These are phyloP conservation scores for Heliconius congener DNA, from an alignment of 1,140 invertebrate species.

Conservation along the genomic window DNA sequence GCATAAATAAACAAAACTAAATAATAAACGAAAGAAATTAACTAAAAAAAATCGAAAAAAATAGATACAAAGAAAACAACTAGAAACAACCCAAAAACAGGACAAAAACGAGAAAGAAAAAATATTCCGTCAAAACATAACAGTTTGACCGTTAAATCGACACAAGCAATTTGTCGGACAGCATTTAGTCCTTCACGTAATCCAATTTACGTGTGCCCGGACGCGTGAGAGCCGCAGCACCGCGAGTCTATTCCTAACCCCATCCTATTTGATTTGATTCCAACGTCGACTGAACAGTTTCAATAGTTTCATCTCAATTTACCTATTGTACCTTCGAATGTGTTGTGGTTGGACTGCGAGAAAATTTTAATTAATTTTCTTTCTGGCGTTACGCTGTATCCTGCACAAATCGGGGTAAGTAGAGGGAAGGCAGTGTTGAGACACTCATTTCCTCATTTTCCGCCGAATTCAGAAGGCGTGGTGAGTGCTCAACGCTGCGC, in stretches of 20 bases:
- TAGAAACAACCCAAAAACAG: background rate
- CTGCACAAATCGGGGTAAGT: too few species aligned
- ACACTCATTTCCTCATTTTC: too few species aligned
- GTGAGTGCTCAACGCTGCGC: too few species aligned
- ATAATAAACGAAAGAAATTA: background rate
- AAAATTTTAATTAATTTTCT: background rate
- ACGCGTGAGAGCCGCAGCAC: slow-evolving; percentile 38
- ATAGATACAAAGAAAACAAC: background rate
- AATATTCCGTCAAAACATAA: background rate
- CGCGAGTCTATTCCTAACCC: slow-evolving; percentile 46
- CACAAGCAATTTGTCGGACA: slow-evolving; percentile 47
- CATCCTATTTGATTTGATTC: slow-evolving; percentile 57
- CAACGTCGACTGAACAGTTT: slow-evolving; percentile 25
- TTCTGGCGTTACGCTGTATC: too few species aligned
- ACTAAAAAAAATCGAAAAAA: background rate
- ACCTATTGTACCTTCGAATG: background rate
- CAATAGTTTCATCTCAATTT: slow-evolving; percentile 22
- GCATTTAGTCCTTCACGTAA: slow-evolving; percentile 50
- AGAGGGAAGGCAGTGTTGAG: too few species aligned
- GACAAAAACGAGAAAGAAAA: background rate
- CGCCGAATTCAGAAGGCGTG: too few species aligned
- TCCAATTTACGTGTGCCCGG: slow-evolving; percentile 49
- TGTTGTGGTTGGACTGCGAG: background rate
- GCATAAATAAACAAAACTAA: background rate
- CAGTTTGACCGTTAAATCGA: slow-evolving; percentile 37